Conservation (phyloP, 1,140 invertebrate genomes). For the Bursaphelenchus mucronatus region DNA sequence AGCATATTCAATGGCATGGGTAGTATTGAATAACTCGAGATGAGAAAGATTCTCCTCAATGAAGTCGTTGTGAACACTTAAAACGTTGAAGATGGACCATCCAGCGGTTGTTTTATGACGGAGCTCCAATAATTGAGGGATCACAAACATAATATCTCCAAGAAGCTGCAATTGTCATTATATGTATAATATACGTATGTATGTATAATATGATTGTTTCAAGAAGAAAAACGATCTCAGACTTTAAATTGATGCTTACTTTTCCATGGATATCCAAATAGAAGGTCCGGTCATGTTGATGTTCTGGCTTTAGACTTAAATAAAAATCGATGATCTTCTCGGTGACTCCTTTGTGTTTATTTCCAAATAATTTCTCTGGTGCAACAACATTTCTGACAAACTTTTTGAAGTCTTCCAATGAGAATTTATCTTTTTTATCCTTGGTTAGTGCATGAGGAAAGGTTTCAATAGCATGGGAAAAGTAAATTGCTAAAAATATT, state of each 20-base stretch:
- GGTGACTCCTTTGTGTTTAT: constrained; percentile 21
- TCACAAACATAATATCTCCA: constrained; percentile 26
- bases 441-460: neutral
- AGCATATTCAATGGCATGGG: constrained; percentile 18
- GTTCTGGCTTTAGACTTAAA: constrained; percentile 12
- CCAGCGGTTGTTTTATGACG: constrained; percentile 20
- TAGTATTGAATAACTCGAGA: neutral
- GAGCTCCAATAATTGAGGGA: constrained; percentile 31
- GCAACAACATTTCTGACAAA: constrained; percentile 24
- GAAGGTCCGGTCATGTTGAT: constrained; percentile 16
- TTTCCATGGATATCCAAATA: constrained; percentile 29
- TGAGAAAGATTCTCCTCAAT: neutral
- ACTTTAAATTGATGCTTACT: constrained; percentile 1
- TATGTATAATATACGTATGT: too few species aligned
- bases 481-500: constrained; percentile 5
- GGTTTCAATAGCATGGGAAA: neutral
- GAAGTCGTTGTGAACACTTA: constrained; percentile 8
- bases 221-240: constrained; percentile 6
- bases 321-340: constrained; percentile 39
- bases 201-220: too few species aligned
- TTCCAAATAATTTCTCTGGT: constrained; percentile 20
- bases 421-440: constrained; percentile 28
- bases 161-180: constrained; percentile 16
- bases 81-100: constrained; percentile 23
- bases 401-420: constrained; percentile 21